phyloP scores from a whole-genome alignment of 1,140 invertebrate genomes.

The Halictus rubicundus region DNA sequence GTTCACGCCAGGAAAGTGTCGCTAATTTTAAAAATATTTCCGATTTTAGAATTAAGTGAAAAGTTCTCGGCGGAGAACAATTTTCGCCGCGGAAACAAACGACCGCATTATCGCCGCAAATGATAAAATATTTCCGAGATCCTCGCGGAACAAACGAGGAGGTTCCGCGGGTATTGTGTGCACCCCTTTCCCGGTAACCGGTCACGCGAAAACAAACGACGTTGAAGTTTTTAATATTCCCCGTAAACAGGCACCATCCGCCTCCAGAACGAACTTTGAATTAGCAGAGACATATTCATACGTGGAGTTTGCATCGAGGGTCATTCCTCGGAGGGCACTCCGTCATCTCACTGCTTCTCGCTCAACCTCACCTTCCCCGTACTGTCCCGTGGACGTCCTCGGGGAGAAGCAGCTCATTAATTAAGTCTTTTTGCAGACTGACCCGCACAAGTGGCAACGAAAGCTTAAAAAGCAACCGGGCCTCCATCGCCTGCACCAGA shows the following conservation, averaged over 20 bases:
- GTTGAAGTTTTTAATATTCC: slow-evolving; percentile 80
- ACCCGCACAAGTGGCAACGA: slow-evolving; percentile 77
- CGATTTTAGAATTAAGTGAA: too few species aligned
- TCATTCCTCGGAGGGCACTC: slow-evolving; percentile 80
- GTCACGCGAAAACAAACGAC: slow-evolving; percentile 59
- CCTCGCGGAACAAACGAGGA: too few species aligned
- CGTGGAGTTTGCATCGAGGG: slow-evolving; percentile 81
- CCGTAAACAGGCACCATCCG: slow-evolving; percentile 77
- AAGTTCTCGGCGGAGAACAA: too few species aligned
- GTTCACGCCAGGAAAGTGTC: too few species aligned
- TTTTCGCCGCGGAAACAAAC: too few species aligned
- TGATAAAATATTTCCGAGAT: not conserved
- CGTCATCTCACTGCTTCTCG: slow-evolving; percentile 79
- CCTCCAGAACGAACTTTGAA: slow-evolving; percentile 81
- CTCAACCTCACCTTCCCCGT: slow-evolving; percentile 62
- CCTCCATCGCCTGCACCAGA: slow-evolving; percentile 34
- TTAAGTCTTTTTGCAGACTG: slow-evolving; percentile 80
- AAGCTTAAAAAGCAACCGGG: slow-evolving; percentile 68
- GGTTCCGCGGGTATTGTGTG: not conserved
- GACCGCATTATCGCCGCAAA: too few species aligned
- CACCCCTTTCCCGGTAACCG: slow-evolving; percentile 44
- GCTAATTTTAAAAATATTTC: too few species aligned
- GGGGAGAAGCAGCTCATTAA: slow-evolving; percentile 78
- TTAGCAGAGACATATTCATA: slow-evolving; percentile 82
- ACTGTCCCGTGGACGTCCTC: slow-evolving; percentile 74